These are phyloP conservation scores for Cisticola juncidis DNA, from an alignment of 2,113 vertebrate species.

Conservation along the genomic window DNA sequence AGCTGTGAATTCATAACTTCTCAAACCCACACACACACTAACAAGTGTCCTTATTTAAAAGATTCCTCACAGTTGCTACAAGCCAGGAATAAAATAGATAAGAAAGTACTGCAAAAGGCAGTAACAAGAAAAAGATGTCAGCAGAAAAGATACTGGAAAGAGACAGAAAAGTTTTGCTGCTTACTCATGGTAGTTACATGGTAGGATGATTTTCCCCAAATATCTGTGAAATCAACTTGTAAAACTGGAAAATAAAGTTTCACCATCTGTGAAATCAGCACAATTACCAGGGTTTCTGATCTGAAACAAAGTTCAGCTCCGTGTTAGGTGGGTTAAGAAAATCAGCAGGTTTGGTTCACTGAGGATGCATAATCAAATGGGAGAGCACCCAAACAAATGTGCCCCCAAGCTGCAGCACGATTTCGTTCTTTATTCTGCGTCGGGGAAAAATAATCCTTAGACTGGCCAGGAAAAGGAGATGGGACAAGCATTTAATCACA, in stretches of 20 bases:
- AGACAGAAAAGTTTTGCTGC: neutral
- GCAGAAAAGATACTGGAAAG: neutral
- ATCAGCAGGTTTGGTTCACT: neutral
- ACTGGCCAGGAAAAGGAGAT: neutral
- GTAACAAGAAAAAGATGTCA: neutral
- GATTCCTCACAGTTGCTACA: neutral
- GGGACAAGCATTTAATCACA: neutral
- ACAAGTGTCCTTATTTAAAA: neutral
- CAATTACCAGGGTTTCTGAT: neutral
- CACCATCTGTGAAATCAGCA: neutral
- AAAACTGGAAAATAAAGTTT: neutral
- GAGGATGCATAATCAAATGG: rapidly evolving
- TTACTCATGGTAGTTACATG: neutral
- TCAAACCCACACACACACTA: neutral
- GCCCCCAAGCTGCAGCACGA: rapidly evolving
- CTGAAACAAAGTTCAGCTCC: neutral
- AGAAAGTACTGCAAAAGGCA: neutral
- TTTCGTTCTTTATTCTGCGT: neutral
- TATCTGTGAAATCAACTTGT: neutral
- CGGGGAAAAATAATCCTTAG: rapidly evolving
- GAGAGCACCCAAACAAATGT: neutral
- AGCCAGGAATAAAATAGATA: neutral
- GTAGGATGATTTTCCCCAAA: neutral
- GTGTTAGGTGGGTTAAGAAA: neutral
- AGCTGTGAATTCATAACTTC: neutral